Conservation (phyloP, 1,140 invertebrate genomes). For the Trinorchestia longiramus region DNA sequence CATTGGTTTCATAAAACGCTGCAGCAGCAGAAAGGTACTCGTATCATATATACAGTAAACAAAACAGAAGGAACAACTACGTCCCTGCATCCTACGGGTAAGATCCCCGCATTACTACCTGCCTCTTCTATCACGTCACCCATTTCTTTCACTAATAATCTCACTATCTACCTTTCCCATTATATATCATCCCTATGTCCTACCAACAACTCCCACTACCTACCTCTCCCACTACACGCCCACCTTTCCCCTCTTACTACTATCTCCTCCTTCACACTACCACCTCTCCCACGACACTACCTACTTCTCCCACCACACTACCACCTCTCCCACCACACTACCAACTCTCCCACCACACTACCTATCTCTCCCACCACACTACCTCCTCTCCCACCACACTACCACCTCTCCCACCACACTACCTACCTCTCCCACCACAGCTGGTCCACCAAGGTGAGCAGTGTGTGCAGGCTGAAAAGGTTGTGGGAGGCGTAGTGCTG, state of each 20-base stretch:
- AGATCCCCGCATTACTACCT: too few species aligned
- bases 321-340: background rate
- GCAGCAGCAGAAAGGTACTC: too few species aligned
- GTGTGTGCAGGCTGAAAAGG: constrained; percentile 39
- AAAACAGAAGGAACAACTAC: too few species aligned
- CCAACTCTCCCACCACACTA: background rate
- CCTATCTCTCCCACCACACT: background rate
- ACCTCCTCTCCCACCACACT: background rate
- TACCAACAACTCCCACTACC: background rate
- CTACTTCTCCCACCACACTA: background rate
- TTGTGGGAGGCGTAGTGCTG: constrained; percentile 39
- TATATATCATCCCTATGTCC: background rate
- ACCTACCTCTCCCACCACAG: constrained; percentile 55
- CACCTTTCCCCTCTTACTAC: background rate
- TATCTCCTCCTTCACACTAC: too few species aligned
- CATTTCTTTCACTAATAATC: background rate
- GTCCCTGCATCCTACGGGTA: too few species aligned
- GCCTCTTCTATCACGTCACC: background rate
- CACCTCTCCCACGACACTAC: background rate
- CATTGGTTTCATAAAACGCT: too few species aligned
- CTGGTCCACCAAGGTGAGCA: background rate
- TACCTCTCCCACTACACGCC: background rate
- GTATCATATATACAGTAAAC: too few species aligned
- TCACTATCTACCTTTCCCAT: background rate
- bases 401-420: background rate